Conservation (phyloP, 2,113 vertebrate genomes). For the Cardinalis cardinalis region DNA sequence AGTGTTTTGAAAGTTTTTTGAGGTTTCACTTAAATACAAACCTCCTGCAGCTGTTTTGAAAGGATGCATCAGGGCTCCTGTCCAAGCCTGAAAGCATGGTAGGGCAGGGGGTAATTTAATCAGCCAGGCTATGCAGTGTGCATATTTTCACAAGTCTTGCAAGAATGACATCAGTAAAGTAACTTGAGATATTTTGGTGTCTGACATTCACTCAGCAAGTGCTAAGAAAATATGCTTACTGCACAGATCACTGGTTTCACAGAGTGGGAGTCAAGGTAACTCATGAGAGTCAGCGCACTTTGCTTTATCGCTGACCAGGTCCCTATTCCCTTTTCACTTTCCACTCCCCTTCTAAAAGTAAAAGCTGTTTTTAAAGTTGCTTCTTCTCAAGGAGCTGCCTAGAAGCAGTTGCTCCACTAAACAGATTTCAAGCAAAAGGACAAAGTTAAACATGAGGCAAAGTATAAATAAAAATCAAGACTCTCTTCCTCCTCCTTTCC, state of each 20-base stretch:
- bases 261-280: slow-evolving; percentile 26
- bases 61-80: neutral
- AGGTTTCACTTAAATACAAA: neutral
- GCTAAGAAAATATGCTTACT: slow-evolving; percentile 49
- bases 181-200: slow-evolving; percentile 55
- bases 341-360: neutral
- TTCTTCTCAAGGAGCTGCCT: neutral
- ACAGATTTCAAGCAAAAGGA: slow-evolving; percentile 55
- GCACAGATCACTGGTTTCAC: slow-evolving; percentile 4
- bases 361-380: neutral
- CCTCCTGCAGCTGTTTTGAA: neutral
- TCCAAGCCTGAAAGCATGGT: neutral
- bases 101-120: slow-evolving; percentile 40
- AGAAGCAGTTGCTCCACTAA: neutral
- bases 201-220: slow-evolving; percentile 44
- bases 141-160: slow-evolving; percentile 30
- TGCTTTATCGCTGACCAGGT: neutral
- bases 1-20: neutral
- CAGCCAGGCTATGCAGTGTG: neutral
- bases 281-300: neutral
- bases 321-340: neutral
- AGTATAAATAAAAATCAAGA: slow-evolving; percentile 64
- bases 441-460: slow-evolving; percentile 57
- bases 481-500: slow-evolving; percentile 54
- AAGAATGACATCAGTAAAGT: slow-evolving; percentile 48